phyloP scores from a whole-genome alignment of 2,797 vertebrate species.

The Urophycis tenuis region DNA sequence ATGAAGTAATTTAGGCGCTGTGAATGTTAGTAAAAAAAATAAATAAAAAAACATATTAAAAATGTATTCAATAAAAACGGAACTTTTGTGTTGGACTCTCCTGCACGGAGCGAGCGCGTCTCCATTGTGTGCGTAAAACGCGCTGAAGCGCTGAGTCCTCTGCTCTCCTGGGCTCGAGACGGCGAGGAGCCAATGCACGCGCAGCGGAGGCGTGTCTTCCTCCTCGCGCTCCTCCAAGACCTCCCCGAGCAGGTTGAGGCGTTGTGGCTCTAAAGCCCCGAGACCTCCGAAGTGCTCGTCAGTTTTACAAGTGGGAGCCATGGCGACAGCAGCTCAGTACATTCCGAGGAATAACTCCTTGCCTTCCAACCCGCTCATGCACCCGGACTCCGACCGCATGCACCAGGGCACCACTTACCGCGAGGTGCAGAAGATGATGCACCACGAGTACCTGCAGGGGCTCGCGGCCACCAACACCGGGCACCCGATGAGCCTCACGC shows the following conservation, averaged over 20 bases:
- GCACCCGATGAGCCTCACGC: conserved; percentile 91
- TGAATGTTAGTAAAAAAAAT: too few species aligned
- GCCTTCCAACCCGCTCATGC: conserved; percentile 88
- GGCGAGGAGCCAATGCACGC: conserved; percentile 80
- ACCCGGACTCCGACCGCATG: conserved; percentile 91
- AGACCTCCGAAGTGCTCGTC: conserved; percentile 76
- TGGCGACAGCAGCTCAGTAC: conserved; percentile 97
- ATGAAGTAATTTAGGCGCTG: too few species aligned
- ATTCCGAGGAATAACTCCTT: conserved; percentile 87
- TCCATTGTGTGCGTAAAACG: conserved; percentile 46
- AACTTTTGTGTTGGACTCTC: conserved; percentile 41
- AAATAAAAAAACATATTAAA: too few species aligned
- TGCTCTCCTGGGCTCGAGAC: conserved; percentile 64
- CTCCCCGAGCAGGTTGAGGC: conserved; percentile 79
- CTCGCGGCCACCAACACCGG: conserved; percentile 89
- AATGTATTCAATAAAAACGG: too few species aligned
- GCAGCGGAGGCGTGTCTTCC: conserved; percentile 73
- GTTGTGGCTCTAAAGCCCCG: conserved; percentile 85
- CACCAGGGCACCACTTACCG: conserved; percentile 94
- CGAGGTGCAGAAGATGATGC: conserved; percentile 99
- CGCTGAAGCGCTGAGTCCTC: conserved; percentile 39
- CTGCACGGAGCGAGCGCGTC: conserved; percentile 51
- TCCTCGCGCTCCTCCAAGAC: conserved; percentile 59
- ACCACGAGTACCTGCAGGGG: conserved; percentile 95
- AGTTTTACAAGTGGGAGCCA: conserved; percentile 85